phyloP scores from a whole-genome alignment of 2,888 invertebrate genomes.

The Epirrhoe tristata region DNA sequence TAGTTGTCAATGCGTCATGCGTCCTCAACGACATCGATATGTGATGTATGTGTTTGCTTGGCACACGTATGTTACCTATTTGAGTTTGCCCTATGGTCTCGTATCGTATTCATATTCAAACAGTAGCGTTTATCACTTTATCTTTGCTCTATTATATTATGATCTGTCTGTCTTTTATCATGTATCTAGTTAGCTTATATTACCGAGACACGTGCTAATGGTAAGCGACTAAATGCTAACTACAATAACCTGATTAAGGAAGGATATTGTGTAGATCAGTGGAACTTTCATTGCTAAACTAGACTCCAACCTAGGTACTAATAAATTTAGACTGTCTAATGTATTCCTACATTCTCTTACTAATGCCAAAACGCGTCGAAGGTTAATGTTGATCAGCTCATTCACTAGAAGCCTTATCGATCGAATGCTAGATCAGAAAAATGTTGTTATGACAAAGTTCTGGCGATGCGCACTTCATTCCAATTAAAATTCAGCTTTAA shows the following conservation, averaged over 20 bases:
- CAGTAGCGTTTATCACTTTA: not conserved
- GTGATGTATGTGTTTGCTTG: constrained; percentile 21
- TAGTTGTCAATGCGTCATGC: constrained; percentile 18
- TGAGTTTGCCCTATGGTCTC: constrained; percentile 29
- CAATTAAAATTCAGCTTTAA: not conserved
- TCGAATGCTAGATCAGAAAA: not conserved
- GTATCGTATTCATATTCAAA: constrained; percentile 8
- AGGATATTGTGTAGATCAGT: not conserved
- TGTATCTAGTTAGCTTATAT: not conserved
- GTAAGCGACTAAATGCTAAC: not conserved
- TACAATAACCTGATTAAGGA: constrained; percentile 10
- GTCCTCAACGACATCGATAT: constrained; percentile 24
- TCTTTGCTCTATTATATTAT: not conserved
- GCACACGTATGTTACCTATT: constrained; percentile 26
- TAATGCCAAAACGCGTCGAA: not conserved
- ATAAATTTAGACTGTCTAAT: not conserved
- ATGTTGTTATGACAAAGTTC: not conserved
- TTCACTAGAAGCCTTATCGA: not conserved
- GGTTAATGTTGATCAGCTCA: not conserved
- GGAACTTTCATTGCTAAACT: constrained; percentile 3
- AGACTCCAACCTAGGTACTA: not conserved
- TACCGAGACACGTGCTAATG: not conserved
- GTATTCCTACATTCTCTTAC: not conserved
- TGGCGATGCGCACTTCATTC: not conserved
- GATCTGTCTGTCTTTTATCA: not conserved